Evolutionary conservation across 37 sponge, comb jelly and placozoan genomes (phyloP), one percentile per base, ranked within the genome.

Genomic region (Ianthella basta): DNA sequence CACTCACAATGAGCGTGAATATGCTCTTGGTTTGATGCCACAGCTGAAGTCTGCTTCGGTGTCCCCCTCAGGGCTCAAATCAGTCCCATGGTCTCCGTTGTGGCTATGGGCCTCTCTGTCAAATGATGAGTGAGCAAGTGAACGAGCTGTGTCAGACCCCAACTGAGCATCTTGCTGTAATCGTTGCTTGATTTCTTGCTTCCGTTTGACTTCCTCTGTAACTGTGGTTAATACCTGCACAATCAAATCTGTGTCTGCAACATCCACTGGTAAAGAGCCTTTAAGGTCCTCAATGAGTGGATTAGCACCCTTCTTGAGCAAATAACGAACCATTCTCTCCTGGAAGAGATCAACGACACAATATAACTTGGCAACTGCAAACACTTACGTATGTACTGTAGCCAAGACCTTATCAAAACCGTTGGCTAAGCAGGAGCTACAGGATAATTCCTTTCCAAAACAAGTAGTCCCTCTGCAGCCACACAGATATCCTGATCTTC

Each of bases 241-340:
- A 65, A 59, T 63, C 14, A 60, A 40, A 63, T 60, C 63, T 35
- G 34, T 29, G 13, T 64, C 33, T 1, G 56, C 5, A 54, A 53
- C 21, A 87, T 83, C 85, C n/a, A 87, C 37, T 30, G 91, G 81
- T 6, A 69, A 24, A 39, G 84, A 88, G 24, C 59, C 65, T 60
- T 84, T 64, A 5, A 24, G 18, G 56, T 55, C 74, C 50, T 73
- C 44, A 0, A 85, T 44, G 1, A 15, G 60, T 20, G 91, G 89
- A 83, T 88, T 69, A 12, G 94, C 91, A 15, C 82, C 78, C 53
- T 70, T 86, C 41, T 88, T 88, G 41, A 94, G 82, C 27, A 94
- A 73, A 0, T 82, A 57, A 10, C 82, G 61, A 37, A 91, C 91
- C 83, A 94, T 59, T 40, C 80, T 85, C 35, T 57, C 80, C 88